Conservation (phyloP, 1,140 invertebrate genomes). For the Eueides isabella region DNA sequence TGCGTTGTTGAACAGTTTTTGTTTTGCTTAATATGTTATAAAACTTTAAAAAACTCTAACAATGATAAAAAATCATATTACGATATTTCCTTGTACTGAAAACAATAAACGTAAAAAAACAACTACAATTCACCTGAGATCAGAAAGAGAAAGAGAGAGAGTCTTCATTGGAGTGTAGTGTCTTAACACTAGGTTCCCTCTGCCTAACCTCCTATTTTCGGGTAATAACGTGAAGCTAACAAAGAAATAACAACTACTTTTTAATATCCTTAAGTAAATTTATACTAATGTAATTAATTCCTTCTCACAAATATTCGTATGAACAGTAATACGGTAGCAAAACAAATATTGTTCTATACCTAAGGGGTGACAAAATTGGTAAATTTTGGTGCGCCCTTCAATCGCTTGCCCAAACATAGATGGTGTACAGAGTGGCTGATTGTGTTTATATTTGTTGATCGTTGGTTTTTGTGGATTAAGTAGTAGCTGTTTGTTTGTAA, state of each 20-base stretch:
- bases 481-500: background rate
- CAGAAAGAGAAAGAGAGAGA: too few relatives aligned
- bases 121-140: too few relatives aligned
- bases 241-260: background rate
- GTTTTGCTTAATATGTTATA: too few relatives aligned
- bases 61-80: too few relatives aligned
- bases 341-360: background rate
- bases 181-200: too few relatives aligned
- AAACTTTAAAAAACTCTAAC: too few relatives aligned
- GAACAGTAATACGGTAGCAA: background rate
- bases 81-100: too few relatives aligned
- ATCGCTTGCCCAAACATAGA: background rate
- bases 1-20: too few relatives aligned
- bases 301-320: background rate
- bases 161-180: too few relatives aligned
- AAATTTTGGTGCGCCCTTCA: conserved; percentile 1
- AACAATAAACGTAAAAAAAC: too few relatives aligned
- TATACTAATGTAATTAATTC: background rate
- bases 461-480: background rate
- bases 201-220: too few relatives aligned
- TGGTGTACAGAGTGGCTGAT: background rate
- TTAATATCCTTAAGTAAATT: background rate
- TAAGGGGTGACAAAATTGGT: background rate
- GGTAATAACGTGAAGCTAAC: too few relatives aligned
- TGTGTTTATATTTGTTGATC: background rate